These are phyloP conservation scores for Aphelinus atriplicis DNA, from an alignment of 1,140 invertebrate species.

Conservation along the genomic window DNA sequence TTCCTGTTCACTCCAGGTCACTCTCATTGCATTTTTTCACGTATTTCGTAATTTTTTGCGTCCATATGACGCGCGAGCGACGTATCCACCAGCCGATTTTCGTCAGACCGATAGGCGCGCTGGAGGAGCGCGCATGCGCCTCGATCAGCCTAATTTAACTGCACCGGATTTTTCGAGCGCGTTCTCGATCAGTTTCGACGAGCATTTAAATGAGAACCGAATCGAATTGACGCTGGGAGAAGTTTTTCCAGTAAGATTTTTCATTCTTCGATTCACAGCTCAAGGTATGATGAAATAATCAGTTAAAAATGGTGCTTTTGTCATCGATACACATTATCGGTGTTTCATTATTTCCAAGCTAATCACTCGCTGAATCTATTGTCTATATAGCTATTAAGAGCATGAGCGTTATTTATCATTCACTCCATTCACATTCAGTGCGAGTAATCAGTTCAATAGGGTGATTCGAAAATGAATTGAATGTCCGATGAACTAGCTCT, in stretches of 20 bases:
- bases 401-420: too few relatives aligned
- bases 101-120: neutral
- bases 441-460: too few relatives aligned
- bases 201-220: neutral
- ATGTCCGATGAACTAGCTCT: neutral
- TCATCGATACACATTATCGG: too few relatives aligned
- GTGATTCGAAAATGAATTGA: neutral
- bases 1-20: neutral
- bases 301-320: too few relatives aligned
- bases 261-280: too few relatives aligned
- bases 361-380: too few relatives aligned
- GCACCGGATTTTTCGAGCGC: neutral
- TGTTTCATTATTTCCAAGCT: too few relatives aligned
- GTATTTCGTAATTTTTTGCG: conserved; percentile 16
- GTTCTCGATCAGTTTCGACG: neutral
- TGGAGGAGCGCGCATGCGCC: neutral
- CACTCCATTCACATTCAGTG: too few relatives aligned
- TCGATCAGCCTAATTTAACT: neutral
- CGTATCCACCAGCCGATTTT: conserved; percentile 1
- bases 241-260: too few relatives aligned
- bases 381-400: too few relatives aligned
- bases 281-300: too few relatives aligned
- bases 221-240: too few relatives aligned
- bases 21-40: conserved; percentile 18
- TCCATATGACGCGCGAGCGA: conserved; percentile 5